Evolutionary conservation across 2,888 invertebrate genomes (phyloP), one percentile per base, ranked within the genome.

Genomic region (Calliopum simillimum): DNA sequence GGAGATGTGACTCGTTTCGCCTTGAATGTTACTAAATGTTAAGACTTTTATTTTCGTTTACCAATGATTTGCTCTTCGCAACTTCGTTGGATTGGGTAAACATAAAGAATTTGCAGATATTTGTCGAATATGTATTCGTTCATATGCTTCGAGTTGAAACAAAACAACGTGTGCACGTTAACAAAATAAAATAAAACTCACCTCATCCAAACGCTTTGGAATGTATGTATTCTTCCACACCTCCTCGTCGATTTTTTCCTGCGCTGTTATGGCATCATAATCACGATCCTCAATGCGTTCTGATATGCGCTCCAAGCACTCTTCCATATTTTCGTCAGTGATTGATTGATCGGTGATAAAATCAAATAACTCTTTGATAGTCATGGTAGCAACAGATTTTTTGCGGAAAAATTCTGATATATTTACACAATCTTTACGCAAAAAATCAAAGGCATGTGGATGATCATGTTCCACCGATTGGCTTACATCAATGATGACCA

Each of bases 381-480:
- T 93, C 89, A 99, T 91, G 0, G 97, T 96, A n/a, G 93, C 93
- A 0, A 98, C 97, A 25, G 93, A 92, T 76, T 92, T 92, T 81
- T 94, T 96, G 68, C 92, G 91, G 85, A 98, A 99, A 87, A 93
- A 99, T 72, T 96, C 96, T 76, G 90, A 89, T 69, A 99, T 92
- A 85, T 99, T 99, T 23, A 92, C 93, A 82, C 98, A 97, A 87
- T 99, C 99, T 83, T 95, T 97, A 71, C 98, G 89, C 59, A 99
- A 88, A 85, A 99, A 99, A 74, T 97, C 95, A 75, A 97, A 90
- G 0, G 99, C 95, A 86, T 95, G 93, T 0, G 98, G 98, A 89
- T 99, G 98, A 85, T 99, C 98, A 84, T 98, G 98, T 86, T 99
- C 98, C 0, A 99, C 99, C 0, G 98, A 94, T 84, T 99, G 99